Percentiles rank a stretch among this genome's conserved stretches.
Conservation (phyloP, 2,888 invertebrate species). For the Drepanosiphum platanoidis region DNA sequence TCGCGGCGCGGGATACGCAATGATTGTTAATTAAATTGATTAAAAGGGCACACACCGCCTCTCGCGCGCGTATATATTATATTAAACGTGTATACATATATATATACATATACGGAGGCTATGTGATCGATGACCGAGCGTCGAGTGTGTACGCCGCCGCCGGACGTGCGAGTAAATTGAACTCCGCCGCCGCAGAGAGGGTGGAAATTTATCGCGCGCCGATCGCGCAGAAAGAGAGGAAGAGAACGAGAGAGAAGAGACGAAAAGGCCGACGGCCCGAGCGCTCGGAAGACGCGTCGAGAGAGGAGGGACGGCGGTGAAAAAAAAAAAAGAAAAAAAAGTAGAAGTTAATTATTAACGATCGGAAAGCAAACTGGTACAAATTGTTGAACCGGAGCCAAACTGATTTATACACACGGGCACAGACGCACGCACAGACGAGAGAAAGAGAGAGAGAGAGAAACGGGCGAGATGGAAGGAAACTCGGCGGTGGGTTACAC, state of each 20-base stretch:
- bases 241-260: no score
- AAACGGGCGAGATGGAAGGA: background rate
- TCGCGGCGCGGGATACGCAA: background rate
- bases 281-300: no score
- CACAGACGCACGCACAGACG: background rate
- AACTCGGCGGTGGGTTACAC: no score
- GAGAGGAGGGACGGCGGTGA: no score
- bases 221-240: conserved; percentile 12
- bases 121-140: conserved; percentile 29
- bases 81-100: background rate
- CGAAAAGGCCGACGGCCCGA: background rate
- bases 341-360: conserved; percentile 56
- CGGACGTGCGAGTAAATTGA: conserved; percentile 51
- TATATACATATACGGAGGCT: background rate
- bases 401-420: conserved; percentile 50
- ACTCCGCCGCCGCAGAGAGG: conserved; percentile 25
- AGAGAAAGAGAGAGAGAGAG: background rate
- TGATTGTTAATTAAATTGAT: conserved; percentile 48
- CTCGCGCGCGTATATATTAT: no score
- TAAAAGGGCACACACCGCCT: conserved; percentile 32
- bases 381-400: conserved; percentile 61
- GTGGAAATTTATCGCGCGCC: conserved; percentile 53
- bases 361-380: conserved; percentile 57
- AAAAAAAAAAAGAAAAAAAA: conserved; percentile 4
- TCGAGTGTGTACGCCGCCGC: background rate